Evolutionary conservation across 2,888 invertebrate species (phyloP), one percentile per base, ranked within the genome.

Genomic region (Andrena fulva): DNA sequence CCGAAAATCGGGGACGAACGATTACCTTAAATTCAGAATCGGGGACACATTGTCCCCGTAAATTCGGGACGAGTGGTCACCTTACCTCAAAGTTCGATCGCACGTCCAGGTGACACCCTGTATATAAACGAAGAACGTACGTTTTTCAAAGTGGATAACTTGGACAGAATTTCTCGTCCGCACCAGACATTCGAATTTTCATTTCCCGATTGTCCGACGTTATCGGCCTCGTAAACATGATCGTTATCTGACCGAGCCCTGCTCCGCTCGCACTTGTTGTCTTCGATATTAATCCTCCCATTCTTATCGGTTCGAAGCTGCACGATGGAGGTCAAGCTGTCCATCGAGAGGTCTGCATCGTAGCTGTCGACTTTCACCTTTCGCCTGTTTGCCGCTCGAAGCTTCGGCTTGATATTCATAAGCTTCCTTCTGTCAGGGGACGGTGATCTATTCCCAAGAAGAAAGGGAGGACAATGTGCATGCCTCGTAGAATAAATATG

Each of bases 301-400:
- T 95, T 92, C 59, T 95, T 95, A 84, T 95, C 96, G 29, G 95
- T 94, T 90, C 96, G 94, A 92, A 94, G 93, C 31, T 94, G 95
- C 83, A 95, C 91, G 35, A 95, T 84, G 2, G 92, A 93, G 73
- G 92, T 93, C 2, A 93, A 80, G 75, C 92, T 93, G 56, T 93
- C 93, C 93, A 93, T 93, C 2, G 93, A 93, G 3, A 92, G 81
- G 76, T 93, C 93, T 2, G 92, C 92, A 59, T 93, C 93, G 78
- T 92, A 93, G 85, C 84, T 91, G 54, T 92, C 92, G 8, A 86
- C 16, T 80, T 92, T 91, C 4, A 87, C 68, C 71, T 91, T 91
- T 31, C 89, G 89, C 52, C 90, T 89, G 2, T 73, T 85, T 0
- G 86, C 85, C 4, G 73, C 74, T 63, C 87, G 84, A 4, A 74